Evolutionary conservation across 2,797 vertebrate species (phyloP).

Genomic region (Scarus forsteni): DNA sequence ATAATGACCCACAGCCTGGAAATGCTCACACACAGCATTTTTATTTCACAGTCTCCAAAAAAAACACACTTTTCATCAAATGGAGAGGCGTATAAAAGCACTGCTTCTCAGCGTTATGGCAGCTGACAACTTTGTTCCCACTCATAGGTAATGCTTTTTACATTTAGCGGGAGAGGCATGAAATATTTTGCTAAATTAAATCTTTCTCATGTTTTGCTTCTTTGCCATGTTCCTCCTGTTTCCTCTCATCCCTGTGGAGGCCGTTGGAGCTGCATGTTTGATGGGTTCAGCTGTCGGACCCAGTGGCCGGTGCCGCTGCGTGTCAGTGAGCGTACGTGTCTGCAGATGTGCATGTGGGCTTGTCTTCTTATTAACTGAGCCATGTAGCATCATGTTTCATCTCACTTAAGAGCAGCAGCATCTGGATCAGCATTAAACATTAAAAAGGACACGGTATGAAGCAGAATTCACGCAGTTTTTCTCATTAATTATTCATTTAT

Average conservation of each 20-base stretch:
- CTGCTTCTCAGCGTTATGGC: not conserved
- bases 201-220: constrained; percentile 24
- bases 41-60: constrained; percentile 25
- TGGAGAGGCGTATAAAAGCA: not conserved
- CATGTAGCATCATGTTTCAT: constrained; percentile 75
- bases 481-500: constrained; percentile 75
- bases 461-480: constrained; percentile 64
- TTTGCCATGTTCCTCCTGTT: constrained; percentile 13
- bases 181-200: constrained; percentile 31
- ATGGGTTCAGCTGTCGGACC: constrained; percentile 26
- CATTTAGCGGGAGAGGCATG: constrained; percentile 14
- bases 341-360: constrained; percentile 32
- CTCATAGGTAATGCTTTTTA: constrained; percentile 50
- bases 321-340: constrained; percentile 18
- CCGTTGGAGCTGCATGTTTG: constrained; percentile 32
- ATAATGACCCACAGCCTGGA: constrained; percentile 32
- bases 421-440: constrained; percentile 85
- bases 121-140: constrained; percentile 17
- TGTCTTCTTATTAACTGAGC: constrained; percentile 70
- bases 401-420: constrained; percentile 82
- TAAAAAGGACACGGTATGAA: constrained; percentile 69
- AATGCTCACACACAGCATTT: constrained; percentile 5
- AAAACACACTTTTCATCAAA: constrained; percentile 14
- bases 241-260: constrained; percentile 34
- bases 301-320: constrained; percentile 23